Evolutionary conservation across 2,888 invertebrate species (phyloP), one percentile per base, ranked within the genome.

Genomic region (Pimpla rufipes): DNA sequence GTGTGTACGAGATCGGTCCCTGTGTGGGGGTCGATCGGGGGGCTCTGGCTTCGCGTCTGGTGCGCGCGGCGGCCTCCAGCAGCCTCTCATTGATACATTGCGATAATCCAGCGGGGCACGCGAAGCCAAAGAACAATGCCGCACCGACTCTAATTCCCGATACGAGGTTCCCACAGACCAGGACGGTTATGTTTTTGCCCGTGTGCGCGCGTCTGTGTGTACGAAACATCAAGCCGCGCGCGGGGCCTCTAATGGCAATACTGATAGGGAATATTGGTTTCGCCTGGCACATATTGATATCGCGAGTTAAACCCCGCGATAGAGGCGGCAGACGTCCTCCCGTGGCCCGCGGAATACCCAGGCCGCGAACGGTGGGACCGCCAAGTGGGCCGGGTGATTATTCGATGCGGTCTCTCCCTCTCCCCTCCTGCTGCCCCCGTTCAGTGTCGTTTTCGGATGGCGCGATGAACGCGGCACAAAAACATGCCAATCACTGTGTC

Each of bases 181-280:
- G 29, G 5, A 3, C 5, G 29, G 29, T 29, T 29, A 29, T 29
- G 29, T 5, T 29, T 29, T 29, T 29, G 29, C 29, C 2, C 29
- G 5, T 59, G 55, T 37, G 68, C 40, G 16, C 16, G 59, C 23
- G 57, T 11, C 3, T 29, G 11, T 21, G n/a, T 18, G 23, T 45
- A 45, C 7, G 40, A 23, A 40, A 57, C 16, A 55, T 29, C 55
- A 57, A 55, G 71, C 35, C 5, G 29, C 29, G 29, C n/a, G n/a
- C n/a, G n/a, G n/a, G 5, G 70, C n/a, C 16, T 55, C 40, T 21
- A 42, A 29, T 21, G 42, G 67, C 75, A 71, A 55, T 64, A 62
- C 71, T 70, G 83, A 83, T 83, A 79, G 45, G 73, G 29, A 79
- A 83, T 76, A 73, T 76, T 68, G 73, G 52, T 62, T n/a, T 76